Base-by-base conservation (phyloP, 2,113 vertebrate species). In the Pseudorectes ferrugineus region DNA sequence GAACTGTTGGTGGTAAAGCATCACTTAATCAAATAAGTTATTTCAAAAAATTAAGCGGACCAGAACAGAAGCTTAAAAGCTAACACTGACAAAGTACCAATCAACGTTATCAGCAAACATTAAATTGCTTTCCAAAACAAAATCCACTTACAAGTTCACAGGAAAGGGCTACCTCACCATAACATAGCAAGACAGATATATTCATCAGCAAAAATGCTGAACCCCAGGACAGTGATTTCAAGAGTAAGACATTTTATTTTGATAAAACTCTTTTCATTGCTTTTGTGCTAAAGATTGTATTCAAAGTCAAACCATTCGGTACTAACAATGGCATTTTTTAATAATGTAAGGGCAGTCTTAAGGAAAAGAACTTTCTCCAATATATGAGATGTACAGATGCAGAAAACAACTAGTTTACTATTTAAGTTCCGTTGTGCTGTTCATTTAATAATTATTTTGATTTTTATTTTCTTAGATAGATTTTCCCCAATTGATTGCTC, bases 51-150 rank as follows among this genome's bases (percentile, higher is more conserved):
- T 95, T 94, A 97, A 94, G 71, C 67, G 92, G 87, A 95, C 81
- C 84, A 96, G 87, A 96, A 96, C 89, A 94, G 78, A 91, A 91
- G 89, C 91, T 96, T 95, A 96, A 93, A 91, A 95, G 66, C 74
- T 79, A 95, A 89, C 84, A 76, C 74, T 93, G 81, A 91, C 74
- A 76, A 89, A 91, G 58, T 61, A 91, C 54, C 62, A 96, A 96
- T 97, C 93, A 94, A 91, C 5, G 3, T 89, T 96, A 96, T 95
- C 89, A 89, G 84, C 81, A 95, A 95, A 96, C 49, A 76, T 88
- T 88, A 94, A 94, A 91, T 95, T 96, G 77, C 93, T 92, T 96
- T 89, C 51, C 66, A 88, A 96, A 96, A 82, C 95, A 95, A 94
- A 97, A 93, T 91, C 74, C 49, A 82, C 52, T 94, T 88, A 43